Evolutionary conservation across 1,140 invertebrate genomes (phyloP).

Genomic region (Linepithema humile): DNA sequence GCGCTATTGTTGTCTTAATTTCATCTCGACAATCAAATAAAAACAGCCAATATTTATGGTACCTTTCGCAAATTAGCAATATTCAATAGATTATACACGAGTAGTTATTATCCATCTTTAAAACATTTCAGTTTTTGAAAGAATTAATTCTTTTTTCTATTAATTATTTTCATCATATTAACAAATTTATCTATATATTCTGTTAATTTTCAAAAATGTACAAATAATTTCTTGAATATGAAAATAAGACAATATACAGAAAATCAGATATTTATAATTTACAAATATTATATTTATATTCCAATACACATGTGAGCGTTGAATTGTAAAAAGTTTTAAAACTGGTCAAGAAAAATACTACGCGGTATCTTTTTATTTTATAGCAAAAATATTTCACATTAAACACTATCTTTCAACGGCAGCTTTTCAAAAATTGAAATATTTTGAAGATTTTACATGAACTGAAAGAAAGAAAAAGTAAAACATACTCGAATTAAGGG

Average conservation of each 20-base stretch:
- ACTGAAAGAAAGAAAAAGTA: not conserved
- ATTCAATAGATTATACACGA: slow-evolving; percentile 6
- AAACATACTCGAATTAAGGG: not conserved
- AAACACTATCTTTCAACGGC: not conserved
- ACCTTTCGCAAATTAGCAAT: not conserved
- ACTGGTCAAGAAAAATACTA: not conserved
- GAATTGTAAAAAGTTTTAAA: not conserved
- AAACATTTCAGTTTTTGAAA: slow-evolving; percentile 13
- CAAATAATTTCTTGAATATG: not conserved
- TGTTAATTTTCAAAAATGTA: slow-evolving; percentile 1
- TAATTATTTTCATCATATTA: not conserved
- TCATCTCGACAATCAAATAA: not conserved
- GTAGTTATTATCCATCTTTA: not conserved
- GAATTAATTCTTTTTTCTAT: not conserved
- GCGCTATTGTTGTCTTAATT: not conserved
- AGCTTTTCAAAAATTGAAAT: not conserved
- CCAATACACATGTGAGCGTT: not conserved
- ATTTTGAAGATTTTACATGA: not conserved
- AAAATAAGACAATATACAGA: not conserved
- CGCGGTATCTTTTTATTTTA: not conserved
- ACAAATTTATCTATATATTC: not conserved
- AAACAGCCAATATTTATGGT: not conserved
- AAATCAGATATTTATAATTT: not conserved
- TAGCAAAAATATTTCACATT: not conserved
- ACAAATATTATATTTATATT: not conserved